Evolutionary conservation across 2,888 invertebrate genomes (phyloP).

Genomic region (Acholoe squamosa): DNA sequence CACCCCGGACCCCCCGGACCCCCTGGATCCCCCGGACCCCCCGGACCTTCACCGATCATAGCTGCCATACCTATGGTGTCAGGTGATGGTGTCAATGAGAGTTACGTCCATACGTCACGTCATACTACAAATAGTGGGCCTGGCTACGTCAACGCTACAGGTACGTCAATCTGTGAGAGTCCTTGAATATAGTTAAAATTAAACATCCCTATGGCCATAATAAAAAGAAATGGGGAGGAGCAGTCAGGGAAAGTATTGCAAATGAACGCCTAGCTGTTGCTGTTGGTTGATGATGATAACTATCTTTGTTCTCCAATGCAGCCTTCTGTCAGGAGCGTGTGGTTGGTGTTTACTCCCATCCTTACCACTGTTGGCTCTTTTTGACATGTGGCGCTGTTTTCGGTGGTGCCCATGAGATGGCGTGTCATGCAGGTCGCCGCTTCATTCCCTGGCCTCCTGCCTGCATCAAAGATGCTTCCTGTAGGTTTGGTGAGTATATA

Average conservation of each 20-base stretch:
- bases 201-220: background rate
- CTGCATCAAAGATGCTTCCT: conserved; percentile 26
- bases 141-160: conserved; percentile 19
- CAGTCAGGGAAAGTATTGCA: too few relatives aligned
- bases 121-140: background rate
- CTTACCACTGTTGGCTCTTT: conserved; percentile 61
- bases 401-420: conserved; percentile 56
- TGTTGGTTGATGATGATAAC: too few relatives aligned
- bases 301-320: too few relatives aligned
- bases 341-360: conserved; percentile 49
- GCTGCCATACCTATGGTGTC: conserved; percentile 36
- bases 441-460: conserved; percentile 48
- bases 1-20: conserved; percentile 39
- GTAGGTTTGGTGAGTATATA: conserved; percentile 4
- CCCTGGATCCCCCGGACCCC: conserved; percentile 39
- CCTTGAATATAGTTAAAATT: too few relatives aligned
- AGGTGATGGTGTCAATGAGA: background rate
- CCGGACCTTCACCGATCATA: conserved; percentile 40
- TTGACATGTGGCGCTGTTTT: conserved; percentile 23
- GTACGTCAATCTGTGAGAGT: conserved; percentile 3
- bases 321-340: conserved; percentile 15
- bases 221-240: too few relatives aligned
- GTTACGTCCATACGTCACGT: background rate
- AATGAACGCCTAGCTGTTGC: too few relatives aligned
- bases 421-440: conserved; percentile 49